Evolutionary conservation across 2,888 invertebrate genomes (phyloP).

Genomic region (Cartodere bifasciata): DNA sequence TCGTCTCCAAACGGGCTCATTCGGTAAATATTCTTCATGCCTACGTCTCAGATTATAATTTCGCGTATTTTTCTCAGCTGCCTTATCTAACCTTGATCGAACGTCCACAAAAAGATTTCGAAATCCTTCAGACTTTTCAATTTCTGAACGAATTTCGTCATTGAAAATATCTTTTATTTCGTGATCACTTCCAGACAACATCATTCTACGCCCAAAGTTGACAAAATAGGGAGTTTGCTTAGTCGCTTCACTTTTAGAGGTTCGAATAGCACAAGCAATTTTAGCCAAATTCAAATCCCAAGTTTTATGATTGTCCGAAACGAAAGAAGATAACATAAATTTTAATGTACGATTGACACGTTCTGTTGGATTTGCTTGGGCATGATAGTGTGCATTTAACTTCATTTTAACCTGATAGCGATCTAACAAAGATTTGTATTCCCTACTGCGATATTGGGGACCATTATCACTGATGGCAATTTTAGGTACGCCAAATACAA

Average conservation of each 20-base stretch:
- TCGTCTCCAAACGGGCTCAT: constrained; percentile 4
- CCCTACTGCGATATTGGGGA: constrained; percentile 14
- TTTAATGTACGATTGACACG: constrained; percentile 21
- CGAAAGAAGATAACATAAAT: constrained; percentile 21
- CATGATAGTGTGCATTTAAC: constrained; percentile 19
- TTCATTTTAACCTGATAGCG: constrained; percentile 11
- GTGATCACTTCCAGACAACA: constrained; percentile 8
- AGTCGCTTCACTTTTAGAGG: constrained; percentile 15
- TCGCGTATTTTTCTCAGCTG: constrained; percentile 3
- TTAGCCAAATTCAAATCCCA: constrained; percentile 15
- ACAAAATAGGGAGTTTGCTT: constrained; percentile 13
- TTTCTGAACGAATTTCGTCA: not conserved
- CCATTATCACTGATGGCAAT: constrained; percentile 21
- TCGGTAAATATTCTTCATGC: constrained; percentile 4
- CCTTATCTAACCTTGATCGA: not conserved
- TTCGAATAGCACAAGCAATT: constrained; percentile 15
- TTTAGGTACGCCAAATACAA: constrained; percentile 19
- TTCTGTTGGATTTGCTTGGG: constrained; percentile 24
- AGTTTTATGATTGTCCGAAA: constrained; percentile 16
- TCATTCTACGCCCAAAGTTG: constrained; percentile 14
- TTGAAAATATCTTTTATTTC: not conserved
- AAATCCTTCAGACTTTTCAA: not conserved
- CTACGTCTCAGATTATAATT: constrained; percentile 5
- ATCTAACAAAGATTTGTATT: constrained; percentile 10
- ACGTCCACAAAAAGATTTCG: not conserved